Base-by-base conservation (phyloP, 2,888 invertebrate species). In the Drosophila putrida region DNA sequence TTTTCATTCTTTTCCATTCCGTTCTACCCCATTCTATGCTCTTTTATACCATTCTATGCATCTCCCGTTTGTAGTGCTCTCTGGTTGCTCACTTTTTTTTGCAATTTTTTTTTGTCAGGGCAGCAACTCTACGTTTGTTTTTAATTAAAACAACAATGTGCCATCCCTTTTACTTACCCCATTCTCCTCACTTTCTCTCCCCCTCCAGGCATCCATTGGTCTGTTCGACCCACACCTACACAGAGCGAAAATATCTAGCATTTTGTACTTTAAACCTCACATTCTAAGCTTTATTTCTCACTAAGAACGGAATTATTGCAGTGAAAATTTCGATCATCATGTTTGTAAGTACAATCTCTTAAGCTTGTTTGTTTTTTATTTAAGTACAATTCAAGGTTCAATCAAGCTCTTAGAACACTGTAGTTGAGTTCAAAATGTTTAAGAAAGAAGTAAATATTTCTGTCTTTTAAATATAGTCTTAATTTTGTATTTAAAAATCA, bases 141-240 rank as follows among this genome's bases (percentile, higher is more conserved):
- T 85, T 85, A 85, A 85, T 85, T 85, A 85, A 85, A 87, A 79
- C 87, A 85, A 85, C 84, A 84, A 88, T 88, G 79, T 68, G 68
- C 51, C 57, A 63, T 63, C 51, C 38, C 75, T 54, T 61, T 61
- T 63, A 61, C 65, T 62, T 62, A 50, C 69, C 59, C 13, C 55
- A 27, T 38, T 38, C 15, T 2, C 59, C 53, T 6, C 53, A 8
- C 31, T 3, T 13, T 11, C n/a, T 4, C 33, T 25, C 15, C 15
- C 47, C 4, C 5, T 15, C 13, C 20, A 1, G 47, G 8, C 44
- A 11, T 27, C 44, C 6, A 6, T 15, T 57, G 38, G 54, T 46
- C 44, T 41, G 49, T 57, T 39, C 60, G 41, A 15, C 58, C 43
- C 49, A 43, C 50, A 63, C 60, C 0, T 65, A 27, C 57, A 46